These are phyloP conservation scores for Galerucella nymphaeae DNA, from an alignment of 2,888 invertebrate genomes.

Conservation along the genomic window DNA sequence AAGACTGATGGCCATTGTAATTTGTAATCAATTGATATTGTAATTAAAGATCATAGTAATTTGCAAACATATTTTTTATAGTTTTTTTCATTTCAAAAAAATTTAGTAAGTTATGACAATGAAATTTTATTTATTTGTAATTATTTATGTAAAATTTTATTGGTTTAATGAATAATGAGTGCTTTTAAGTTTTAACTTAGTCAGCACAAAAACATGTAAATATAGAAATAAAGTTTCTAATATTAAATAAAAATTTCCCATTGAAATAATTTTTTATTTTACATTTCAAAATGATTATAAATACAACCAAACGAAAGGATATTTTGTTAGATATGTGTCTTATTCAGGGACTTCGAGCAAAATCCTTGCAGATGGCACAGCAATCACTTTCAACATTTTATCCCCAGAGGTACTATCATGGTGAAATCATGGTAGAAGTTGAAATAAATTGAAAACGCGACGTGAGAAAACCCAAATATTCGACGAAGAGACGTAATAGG, in stretches of 20 bases:
- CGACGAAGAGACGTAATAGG: no score
- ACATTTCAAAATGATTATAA: not conserved
- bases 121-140: constrained; percentile 53
- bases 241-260: constrained; percentile 39
- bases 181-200: constrained; percentile 57
- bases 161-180: constrained; percentile 51
- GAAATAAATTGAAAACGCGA: no score
- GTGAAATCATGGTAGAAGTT: no score
- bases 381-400: no score
- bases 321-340: no score
- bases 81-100: constrained; percentile 26
- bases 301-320: no score
- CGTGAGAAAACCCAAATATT: no score
- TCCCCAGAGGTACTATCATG: no score
- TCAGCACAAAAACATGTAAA: constrained; percentile 57
- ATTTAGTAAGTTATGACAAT: constrained; percentile 36
- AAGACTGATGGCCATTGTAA: not conserved
- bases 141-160: constrained; percentile 52
- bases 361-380: no score
- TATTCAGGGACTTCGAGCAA: no score
- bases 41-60: constrained; percentile 4
- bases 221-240: constrained; percentile 54
- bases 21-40: not conserved
- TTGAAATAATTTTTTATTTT: constrained; percentile 7
- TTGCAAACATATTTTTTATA: not conserved